Evolutionary conservation across 1,140 invertebrate genomes (phyloP), one percentile per base, ranked within the genome.

Genomic region (Lutraria rhynchaena): DNA sequence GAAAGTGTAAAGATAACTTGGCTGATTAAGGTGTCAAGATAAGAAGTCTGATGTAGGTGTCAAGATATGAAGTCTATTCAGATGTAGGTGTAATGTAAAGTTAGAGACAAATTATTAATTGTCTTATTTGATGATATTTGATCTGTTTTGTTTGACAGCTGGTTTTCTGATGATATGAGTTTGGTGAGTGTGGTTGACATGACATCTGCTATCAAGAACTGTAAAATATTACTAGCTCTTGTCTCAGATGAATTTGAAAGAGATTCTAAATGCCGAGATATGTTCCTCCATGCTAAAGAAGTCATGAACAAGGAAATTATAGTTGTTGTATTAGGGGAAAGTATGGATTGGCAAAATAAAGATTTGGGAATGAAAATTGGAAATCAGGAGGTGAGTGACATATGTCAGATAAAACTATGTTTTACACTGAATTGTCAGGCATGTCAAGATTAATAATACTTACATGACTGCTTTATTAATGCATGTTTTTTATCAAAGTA

Each of bases 211-310:
- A 53, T 89, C 7, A 87, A 88, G 55, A 87, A 87, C 63, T 88
- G 85, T 67, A 87, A 69, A 78, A 65, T 91, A 35, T 76, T 90
- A 29, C 63, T 92, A 0, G 86, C 87, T 11, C 84, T 88, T 65
- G 67, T 91, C 29, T 91, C 91, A 13, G 88, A 92, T 67, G 86
- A 86, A 29, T 92, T 90, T 89, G 89, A 88, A 63, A 51, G 78
- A 17, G 87, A 91, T 76, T 58, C 84, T n/a, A 85, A 82, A 31
- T 90, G 86, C 74, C 61, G 77, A 19, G 78, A 89, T 35, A 78
- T 89, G 60, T 89, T 90, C 19, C 55, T 88, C 63, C 88, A 90
- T 85, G 87, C 89, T 1, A 87, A 84, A 51, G 85, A 90, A 58
- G 87, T 60, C 11, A 77, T 92, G 65, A 80, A 82, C 19, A 92